Percentiles rank a stretch among this genome's conserved stretches.
Conservation (phyloP, 2,888 invertebrate genomes). For the Camponotus fellah region DNA sequence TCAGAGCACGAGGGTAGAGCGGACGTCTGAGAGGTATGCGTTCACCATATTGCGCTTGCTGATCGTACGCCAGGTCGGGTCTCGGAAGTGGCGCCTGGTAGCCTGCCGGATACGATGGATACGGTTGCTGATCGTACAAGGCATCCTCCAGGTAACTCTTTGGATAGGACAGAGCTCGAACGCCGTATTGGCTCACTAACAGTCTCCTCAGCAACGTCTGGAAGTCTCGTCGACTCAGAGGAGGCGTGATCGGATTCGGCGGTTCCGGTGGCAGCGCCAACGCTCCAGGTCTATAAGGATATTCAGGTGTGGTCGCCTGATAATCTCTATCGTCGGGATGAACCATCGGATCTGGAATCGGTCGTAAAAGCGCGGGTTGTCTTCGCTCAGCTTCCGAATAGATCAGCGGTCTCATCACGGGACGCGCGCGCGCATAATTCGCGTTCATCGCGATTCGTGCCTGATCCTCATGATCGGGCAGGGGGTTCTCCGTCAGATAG, state of each 20-base stretch:
- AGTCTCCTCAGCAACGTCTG: slow-evolving; percentile 90
- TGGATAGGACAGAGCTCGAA: slow-evolving; percentile 82
- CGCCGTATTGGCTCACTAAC: slow-evolving; percentile 88
- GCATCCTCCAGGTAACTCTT: slow-evolving; percentile 84
- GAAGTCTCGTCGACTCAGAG: slow-evolving; percentile 91
- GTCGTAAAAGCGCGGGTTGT: slow-evolving; percentile 75
- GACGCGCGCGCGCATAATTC: slow-evolving; percentile 76
- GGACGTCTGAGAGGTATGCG: slow-evolving; percentile 80
- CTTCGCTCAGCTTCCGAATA: slow-evolving; percentile 76
- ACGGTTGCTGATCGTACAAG: slow-evolving; percentile 83
- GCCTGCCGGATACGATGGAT: slow-evolving; percentile 85
- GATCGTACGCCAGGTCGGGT: slow-evolving; percentile 76
- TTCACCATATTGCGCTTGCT: slow-evolving; percentile 79
- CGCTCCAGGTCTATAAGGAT: slow-evolving; percentile 76
- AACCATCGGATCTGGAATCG: slow-evolving; percentile 64
- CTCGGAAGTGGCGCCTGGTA: slow-evolving; percentile 80
- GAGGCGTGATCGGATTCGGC: slow-evolving; percentile 89
- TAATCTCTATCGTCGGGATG: slow-evolving; percentile 80
- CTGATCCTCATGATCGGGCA: slow-evolving; percentile 76
- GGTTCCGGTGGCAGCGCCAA: slow-evolving; percentile 86
- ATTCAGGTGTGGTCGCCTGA: slow-evolving; percentile 76
- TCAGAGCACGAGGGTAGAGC: slow-evolving; percentile 73
- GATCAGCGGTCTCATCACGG: slow-evolving; percentile 73
- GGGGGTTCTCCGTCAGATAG: slow-evolving; percentile 81
- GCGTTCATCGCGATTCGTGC: slow-evolving; percentile 74